Base-by-base conservation (phyloP, 2,113 vertebrate species). In the Hyperopisus bebe region DNA sequence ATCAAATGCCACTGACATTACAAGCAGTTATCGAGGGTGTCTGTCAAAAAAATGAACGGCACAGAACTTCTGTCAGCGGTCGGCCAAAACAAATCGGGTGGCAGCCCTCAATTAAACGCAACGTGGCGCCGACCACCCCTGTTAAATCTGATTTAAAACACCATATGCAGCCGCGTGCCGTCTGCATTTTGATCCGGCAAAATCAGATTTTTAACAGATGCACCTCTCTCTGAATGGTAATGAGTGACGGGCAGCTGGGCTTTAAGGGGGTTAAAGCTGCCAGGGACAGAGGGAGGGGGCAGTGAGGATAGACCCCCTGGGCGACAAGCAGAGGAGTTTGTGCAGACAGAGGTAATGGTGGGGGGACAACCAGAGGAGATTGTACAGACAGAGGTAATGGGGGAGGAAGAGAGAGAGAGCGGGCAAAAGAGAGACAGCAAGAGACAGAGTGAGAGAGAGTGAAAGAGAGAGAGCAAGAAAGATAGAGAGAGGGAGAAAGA, bases 401-500 rank as follows among this genome's bases (percentile, higher is more conserved):
- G 74, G 31, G 35, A 19, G 74, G 31, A 19, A 80, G 74, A 35
- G 13, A 77, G 35, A 89, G 90, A 89, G 92, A 93, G 91, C 74
- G 55, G 55, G 44, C 88, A 90, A 92, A 88, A 92, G 90, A 83
- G 90, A 92, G 91, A 93, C 92, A 94, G 93, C 94, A 94, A 94
- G 92, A 90, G 92, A 94, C 91, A 27, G 24, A 80, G 39, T 35
- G 31, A 35, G 74, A 42, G 35, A 87, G 90, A 92, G 88, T 66
- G 91, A 90, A 82, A 90, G 92, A 90, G 93, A 92, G 94, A 66
- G 21, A 50, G 13, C 48, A 50, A 50, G 48, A 50, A 3, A 50
- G 3, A 50, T 15, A 50, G 48, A 50, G 51, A 53, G 51, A 15
- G 15, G 15, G 50, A 51, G 51, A 53, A 5, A 53, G 51, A 19